Conservation (phyloP, 2,113 vertebrate genomes). For the Girardinichthys multiradiatus region DNA sequence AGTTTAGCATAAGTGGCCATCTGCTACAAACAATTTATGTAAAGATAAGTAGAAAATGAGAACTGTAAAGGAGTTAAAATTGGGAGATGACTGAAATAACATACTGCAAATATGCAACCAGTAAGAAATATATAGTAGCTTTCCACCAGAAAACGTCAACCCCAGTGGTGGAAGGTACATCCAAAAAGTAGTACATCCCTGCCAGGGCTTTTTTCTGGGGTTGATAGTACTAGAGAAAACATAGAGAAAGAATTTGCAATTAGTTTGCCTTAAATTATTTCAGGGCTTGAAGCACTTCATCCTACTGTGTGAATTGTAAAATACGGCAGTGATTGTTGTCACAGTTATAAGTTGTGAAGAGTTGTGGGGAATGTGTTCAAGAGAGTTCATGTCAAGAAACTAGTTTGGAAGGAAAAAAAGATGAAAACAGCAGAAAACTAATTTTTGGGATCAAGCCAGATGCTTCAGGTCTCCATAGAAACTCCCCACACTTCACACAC, state of each 20-base stretch:
- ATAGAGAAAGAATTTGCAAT: not conserved
- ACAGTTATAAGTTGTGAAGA: constrained; percentile 27
- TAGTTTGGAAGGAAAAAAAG: constrained; percentile 29
- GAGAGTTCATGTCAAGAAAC: constrained; percentile 22
- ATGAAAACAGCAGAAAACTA: constrained; percentile 64
- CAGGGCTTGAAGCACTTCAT: not conserved
- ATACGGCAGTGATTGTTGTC: constrained; percentile 41
- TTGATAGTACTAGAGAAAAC: not conserved
- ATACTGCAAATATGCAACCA: too few species aligned
- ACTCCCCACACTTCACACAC: constrained; percentile 74
- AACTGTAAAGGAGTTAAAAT: too few species aligned
- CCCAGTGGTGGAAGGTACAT: not conserved
- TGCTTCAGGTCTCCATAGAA: constrained; percentile 82
- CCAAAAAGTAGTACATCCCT: not conserved
- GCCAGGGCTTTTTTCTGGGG: not conserved
- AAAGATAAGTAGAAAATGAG: too few species aligned
- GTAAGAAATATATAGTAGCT: too few species aligned
- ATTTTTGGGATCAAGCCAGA: constrained; percentile 81
- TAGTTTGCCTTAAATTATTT: not conserved
- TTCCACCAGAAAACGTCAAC: too few species aligned
- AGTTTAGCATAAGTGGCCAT: too few species aligned
- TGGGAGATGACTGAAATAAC: too few species aligned
- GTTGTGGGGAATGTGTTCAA: constrained; percentile 11
- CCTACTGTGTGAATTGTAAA: constrained; percentile 26
- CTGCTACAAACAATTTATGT: too few species aligned